A percentile compares a stretch with the other conserved stretches of the same genome.
Evolutionary conservation across 2,113 vertebrate genomes (phyloP).

Genomic region (Cepphus grylle): DNA sequence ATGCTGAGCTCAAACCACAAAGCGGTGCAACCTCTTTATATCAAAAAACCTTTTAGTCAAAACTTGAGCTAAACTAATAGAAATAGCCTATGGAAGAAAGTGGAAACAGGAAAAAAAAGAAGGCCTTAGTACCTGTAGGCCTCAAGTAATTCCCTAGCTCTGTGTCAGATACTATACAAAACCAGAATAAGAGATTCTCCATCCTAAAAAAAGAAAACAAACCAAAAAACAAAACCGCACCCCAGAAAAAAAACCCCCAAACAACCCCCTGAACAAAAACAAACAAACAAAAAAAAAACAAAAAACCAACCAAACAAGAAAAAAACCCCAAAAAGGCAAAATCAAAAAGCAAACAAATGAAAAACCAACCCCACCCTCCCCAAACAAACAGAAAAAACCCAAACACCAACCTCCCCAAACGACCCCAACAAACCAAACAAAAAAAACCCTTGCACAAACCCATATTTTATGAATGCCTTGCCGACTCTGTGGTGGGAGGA

Average conservation of each 20-base stretch:
- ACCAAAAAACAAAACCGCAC: background rate
- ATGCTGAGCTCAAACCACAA: background rate
- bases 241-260: background rate
- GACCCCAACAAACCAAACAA: background rate
- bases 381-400: background rate
- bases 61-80: background rate
- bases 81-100: background rate
- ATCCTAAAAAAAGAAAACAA: background rate
- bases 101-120: background rate
- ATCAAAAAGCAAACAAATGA: too few species aligned
- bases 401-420: too few species aligned
- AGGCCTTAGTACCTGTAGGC: background rate
- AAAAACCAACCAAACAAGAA: too few species aligned
- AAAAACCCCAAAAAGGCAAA: background rate
- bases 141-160: background rate
- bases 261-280: too few species aligned
- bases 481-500: background rate
- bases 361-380: too few species aligned
- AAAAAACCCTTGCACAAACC: background rate
- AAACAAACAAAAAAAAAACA: too few species aligned
- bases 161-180: background rate
- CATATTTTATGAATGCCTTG: background rate
- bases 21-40: background rate
- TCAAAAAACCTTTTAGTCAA: background rate
- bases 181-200: background rate